Evolutionary conservation across 2,888 invertebrate species (phyloP), one percentile per base, ranked within the genome.

Genomic region (Pheosia tremula): DNA sequence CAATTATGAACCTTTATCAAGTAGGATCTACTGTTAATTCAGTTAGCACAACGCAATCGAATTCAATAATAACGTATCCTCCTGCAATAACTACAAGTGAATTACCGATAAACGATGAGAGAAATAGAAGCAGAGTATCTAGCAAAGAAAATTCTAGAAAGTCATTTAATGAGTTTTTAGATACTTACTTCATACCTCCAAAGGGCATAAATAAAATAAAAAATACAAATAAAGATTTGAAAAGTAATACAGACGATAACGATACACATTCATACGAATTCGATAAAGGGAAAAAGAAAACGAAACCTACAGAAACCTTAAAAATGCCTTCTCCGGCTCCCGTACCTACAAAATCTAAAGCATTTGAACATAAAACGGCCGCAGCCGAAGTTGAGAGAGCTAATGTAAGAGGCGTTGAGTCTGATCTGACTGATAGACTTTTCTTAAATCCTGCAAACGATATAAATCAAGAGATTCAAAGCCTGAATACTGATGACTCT

Each of bases 11-110:
- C 61, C 56, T 82, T 41, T 74, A 72, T 58, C 68, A 79, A 62
- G 56, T 62, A 0, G 67, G 67, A n/a, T 67, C 73, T 43, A 58
- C 59, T 8, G 67, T 66, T 54, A 63, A 57, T 58, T 67, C 77
- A 39, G 9, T 72, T 10, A 74, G 75, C 59, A 65, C 70, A 36
- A 79, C 77, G 49, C 72, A 78, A 64, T 84, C 84, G 9, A 81
- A 82, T 73, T 79, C 83, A 10, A 79, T 89, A 49, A 85, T 89
- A 55, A 89, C 88, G 8, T 89, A 90, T 68, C 87, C 89, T 60
- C 78, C 84, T 24, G 72, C 64, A 54, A 58, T 74, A 65, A 74
- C 74, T 38, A 72, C 77, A 13, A 83, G 63, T 66, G 71, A 75
- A 58, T 59, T 64, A 36, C 62, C 57, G 57, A 60, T 72, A 38